Percentiles rank a stretch among this genome's conserved stretches.
These are phyloP conservation scores for Corapipo altera DNA, from an alignment of 2,113 vertebrate genomes.

Conservation along the genomic window DNA sequence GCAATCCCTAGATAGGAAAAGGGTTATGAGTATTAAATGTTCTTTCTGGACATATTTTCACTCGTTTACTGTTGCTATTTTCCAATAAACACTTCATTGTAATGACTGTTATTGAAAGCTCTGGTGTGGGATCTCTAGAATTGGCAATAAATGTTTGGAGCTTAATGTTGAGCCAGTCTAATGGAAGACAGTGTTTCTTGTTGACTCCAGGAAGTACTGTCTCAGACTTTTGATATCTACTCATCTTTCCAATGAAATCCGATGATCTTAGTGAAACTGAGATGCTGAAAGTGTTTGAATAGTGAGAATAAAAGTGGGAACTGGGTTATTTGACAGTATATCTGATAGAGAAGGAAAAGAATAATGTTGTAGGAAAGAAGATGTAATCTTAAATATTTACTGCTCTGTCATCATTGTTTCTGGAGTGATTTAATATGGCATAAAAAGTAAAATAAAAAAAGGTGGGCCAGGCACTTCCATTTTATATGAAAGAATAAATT, in stretches of 20 bases:
- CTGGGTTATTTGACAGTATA: constrained; percentile 24
- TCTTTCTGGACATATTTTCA: background rate
- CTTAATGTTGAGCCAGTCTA: background rate
- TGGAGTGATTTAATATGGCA: constrained; percentile 49
- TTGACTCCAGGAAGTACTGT: background rate
- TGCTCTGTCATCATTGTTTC: constrained; percentile 31
- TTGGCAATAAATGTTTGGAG: background rate
- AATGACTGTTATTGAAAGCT: background rate
- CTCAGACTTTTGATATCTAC: background rate
- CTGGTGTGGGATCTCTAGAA: background rate
- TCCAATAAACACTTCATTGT: background rate
- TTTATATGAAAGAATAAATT: constrained; percentile 63
- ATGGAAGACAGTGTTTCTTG: background rate
- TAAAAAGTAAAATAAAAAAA: background rate
- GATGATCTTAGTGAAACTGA: background rate
- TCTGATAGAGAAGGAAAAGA: constrained; percentile 55
- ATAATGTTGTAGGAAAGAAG: constrained; percentile 49
- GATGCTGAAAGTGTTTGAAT: background rate
- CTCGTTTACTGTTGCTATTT: background rate
- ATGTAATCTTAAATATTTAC: constrained; percentile 72
- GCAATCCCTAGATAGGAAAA: background rate
- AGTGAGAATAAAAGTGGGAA: constrained; percentile 30
- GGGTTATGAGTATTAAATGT: background rate
- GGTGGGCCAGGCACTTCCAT: constrained; percentile 30
- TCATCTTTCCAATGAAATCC: background rate